phyloP scores from a whole-genome alignment of 2,113 vertebrate genomes.

The Zosterops pallidus region DNA sequence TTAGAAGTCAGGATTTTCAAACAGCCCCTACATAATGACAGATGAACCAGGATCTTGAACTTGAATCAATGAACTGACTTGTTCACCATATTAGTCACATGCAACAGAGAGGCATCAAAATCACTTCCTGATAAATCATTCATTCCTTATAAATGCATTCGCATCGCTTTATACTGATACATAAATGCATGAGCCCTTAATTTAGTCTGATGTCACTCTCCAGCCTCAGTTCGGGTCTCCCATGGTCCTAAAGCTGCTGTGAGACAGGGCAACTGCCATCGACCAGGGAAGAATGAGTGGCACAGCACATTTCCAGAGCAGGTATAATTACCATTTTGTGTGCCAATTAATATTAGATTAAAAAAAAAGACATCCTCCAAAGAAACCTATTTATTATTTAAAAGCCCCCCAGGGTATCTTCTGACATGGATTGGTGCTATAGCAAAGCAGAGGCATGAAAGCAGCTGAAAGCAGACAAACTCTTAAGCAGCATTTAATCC shows the following conservation, averaged over 20 bases:
- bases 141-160: conserved; percentile 48
- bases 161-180: conserved; percentile 38
- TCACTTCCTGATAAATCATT: conserved; percentile 64
- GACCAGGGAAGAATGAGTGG: not conserved
- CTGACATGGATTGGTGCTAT: conserved; percentile 33
- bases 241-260: not conserved
- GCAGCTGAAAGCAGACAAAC: conserved; percentile 60
- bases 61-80: conserved; percentile 29
- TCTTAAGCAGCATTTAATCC: conserved; percentile 71
- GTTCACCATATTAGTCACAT: conserved; percentile 35
- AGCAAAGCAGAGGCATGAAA: conserved; percentile 37
- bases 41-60: not conserved
- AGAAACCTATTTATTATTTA: conserved; percentile 71
- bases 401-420: conserved; percentile 43
- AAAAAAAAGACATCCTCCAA: conserved; percentile 22
- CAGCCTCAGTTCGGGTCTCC: not conserved
- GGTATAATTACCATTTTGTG: conserved; percentile 29
- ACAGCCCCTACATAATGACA: not conserved
- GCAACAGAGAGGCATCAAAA: conserved; percentile 37
- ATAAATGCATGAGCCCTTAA: conserved; percentile 71
- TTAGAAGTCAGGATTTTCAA: conserved; percentile 33
- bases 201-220: conserved; percentile 72
- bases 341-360: conserved; percentile 72
- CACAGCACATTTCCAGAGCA: conserved; percentile 8
- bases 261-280: conserved; percentile 35